Base-by-base conservation (phyloP, 2,888 invertebrate species). In the Nomada fabriciana region DNA sequence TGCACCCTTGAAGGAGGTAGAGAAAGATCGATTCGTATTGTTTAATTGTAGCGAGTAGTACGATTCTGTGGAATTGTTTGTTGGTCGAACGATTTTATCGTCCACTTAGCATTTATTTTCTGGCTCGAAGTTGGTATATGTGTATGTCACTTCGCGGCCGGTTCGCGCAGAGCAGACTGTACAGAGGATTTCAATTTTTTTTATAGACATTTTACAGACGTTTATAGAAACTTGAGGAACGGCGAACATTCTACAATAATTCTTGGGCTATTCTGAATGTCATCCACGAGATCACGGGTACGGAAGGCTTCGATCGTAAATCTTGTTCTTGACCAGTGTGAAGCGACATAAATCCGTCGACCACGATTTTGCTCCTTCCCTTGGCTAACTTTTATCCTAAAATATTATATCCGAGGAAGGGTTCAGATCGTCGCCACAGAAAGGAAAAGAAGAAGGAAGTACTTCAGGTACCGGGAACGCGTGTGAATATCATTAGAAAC, bases 321-420 rank as follows among this genome's bases (percentile, higher is more conserved):
- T 84, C 80, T 83, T 77, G 65, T 69, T 77, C 83, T 77, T 81
- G 83, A 82, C 81, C 82, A 53, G 15, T 11, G 55, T 69, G 63
- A 53, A 57, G 68, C 67, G 67, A 63, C 69, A 81, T 85, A 85
- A 85, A 85, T 80, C 74, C 76, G 67, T 55, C 43, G 60, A 15
- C 42, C 69, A 55, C 83, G 80, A 77, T 85, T 85, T 81, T 84
- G 76, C 78, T 83, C 76, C 77, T 72, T 78, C 50, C 71, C 36
- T 60, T 7, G 72, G 29, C 64, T 10, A 55, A 61, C 75, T 64
- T 83, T 84, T 83, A 80, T 84, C 84, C 84, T 83, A 81, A 81
- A 83, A 77, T 83, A 83, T 83, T 77, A 71, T 77, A 82, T 82
- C 77, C 55, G 29, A 9, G 43, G 25, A 23, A 20, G 55, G 74